Percentiles rank a stretch among this genome's conserved stretches.
Conservation (phyloP, 2,888 invertebrate species). For the Phytoseiulus persimilis region DNA sequence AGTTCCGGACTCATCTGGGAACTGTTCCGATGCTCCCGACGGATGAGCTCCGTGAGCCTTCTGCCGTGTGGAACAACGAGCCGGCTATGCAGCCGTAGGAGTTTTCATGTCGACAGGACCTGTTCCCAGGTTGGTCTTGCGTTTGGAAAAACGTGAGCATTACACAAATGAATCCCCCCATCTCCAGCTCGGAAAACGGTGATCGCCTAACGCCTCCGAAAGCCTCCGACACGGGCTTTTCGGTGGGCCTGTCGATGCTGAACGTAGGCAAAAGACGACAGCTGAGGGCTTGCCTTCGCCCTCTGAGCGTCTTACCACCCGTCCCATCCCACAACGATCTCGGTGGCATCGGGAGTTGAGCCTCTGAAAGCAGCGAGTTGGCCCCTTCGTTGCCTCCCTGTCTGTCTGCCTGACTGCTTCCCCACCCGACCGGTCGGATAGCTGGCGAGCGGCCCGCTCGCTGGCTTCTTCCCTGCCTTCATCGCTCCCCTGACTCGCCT, state of each 20-base stretch:
- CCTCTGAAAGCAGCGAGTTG: conserved; percentile 5
- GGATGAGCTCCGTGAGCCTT: too few relatives aligned
- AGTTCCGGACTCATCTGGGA: too few relatives aligned
- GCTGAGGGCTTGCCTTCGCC: background rate
- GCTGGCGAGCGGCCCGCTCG: background rate
- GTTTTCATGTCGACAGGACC: too few relatives aligned
- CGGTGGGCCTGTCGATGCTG: background rate
- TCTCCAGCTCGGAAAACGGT: background rate
- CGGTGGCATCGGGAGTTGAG: background rate
- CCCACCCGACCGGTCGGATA: background rate
- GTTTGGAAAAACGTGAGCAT: background rate
- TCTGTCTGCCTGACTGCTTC: background rate
- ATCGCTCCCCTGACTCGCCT: background rate
- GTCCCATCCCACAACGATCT: background rate
- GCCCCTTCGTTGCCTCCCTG: conserved; percentile 5
- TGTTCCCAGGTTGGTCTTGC: background rate
- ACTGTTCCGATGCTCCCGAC: too few relatives aligned
- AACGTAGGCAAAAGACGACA: background rate
- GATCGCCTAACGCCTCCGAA: background rate
- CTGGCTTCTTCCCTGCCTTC: background rate
- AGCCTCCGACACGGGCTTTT: background rate
- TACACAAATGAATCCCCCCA: background rate
- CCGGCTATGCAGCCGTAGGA: too few relatives aligned
- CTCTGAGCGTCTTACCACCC: background rate
- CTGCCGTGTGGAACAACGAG: too few relatives aligned